Percentiles rank a stretch among this genome's conserved stretches.
Conservation (phyloP, 2,888 invertebrate genomes). For the Meganola albula region DNA sequence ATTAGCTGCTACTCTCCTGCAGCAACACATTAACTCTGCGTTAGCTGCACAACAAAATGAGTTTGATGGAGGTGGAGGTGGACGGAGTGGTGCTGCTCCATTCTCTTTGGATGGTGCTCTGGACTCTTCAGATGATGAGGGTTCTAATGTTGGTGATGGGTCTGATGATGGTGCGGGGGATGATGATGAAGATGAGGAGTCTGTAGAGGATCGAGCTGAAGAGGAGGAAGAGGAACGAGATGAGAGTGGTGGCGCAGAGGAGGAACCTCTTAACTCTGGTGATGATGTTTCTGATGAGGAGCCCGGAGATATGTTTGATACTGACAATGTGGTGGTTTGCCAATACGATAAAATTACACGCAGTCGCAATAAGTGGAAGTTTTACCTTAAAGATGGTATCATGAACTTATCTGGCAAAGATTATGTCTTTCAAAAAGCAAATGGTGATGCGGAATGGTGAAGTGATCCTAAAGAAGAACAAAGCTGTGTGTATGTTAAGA, state of each 20-base stretch:
- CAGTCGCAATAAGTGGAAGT: conserved; percentile 99
- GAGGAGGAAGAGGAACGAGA: conserved; percentile 84
- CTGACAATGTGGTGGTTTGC: conserved; percentile 99
- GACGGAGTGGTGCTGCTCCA: conserved; percentile 62
- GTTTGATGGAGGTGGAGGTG: conserved; percentile 70
- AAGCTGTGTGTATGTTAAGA: conserved; percentile 54
- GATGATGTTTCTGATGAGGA: conserved; percentile 99
- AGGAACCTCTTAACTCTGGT: conserved; percentile 97
- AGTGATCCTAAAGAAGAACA: conserved; percentile 35
- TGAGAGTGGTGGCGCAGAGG: conserved; percentile 79
- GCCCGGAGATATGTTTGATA: conserved; percentile 96
- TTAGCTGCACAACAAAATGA: conserved; percentile 74
- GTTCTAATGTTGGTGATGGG: conserved; percentile 76
- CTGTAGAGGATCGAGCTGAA: conserved; percentile 80
- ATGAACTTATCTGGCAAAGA: conserved; percentile 99
- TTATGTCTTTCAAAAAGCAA: conserved; percentile 99
- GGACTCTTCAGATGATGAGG: conserved; percentile 86
- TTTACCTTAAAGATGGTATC: conserved; percentile 99
- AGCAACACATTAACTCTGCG: conserved; percentile 92
- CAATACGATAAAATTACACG: conserved; percentile 99
- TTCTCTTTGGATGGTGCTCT: conserved; percentile 80
- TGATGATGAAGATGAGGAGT: conserved; percentile 87
- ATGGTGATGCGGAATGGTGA: conserved; percentile 99
- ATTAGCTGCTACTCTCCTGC: conserved; percentile 88
- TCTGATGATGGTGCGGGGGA: conserved; percentile 84